These are phyloP conservation scores for Epinotia ramella DNA, from an alignment of 2,888 invertebrate genomes.

Conservation along the genomic window DNA sequence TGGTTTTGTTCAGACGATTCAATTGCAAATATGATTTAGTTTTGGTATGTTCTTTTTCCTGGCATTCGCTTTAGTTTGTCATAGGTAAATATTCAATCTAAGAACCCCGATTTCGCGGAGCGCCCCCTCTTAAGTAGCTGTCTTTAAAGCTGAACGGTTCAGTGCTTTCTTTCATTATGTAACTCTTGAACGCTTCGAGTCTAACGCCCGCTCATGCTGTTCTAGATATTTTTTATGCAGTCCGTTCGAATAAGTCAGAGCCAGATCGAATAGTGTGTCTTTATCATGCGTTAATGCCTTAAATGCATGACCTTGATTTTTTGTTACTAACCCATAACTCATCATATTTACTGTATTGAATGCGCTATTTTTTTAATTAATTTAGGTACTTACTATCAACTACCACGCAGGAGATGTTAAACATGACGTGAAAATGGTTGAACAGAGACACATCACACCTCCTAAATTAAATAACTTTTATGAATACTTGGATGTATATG, in stretches of 20 bases:
- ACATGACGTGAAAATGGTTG: too few relatives aligned
- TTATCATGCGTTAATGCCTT: neutral
- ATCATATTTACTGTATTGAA: neutral
- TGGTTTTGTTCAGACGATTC: too few relatives aligned
- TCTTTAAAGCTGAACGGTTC: conserved; percentile 52
- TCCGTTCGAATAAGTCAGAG: conserved; percentile 4
- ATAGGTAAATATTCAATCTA: too few relatives aligned
- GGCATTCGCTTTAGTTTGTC: too few relatives aligned
- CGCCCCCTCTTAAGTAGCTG: conserved; percentile 46
- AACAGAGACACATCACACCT: too few relatives aligned
- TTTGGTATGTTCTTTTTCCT: too few relatives aligned
- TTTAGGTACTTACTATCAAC: too few relatives aligned
- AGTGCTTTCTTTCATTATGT: conserved; percentile 62
- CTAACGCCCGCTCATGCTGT: conserved; percentile 52
- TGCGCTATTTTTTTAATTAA: neutral
- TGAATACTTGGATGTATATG: too few relatives aligned
- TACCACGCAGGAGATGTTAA: too few relatives aligned
- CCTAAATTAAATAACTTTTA: too few relatives aligned
- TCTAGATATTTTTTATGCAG: conserved; percentile 54
- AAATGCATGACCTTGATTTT: neutral
- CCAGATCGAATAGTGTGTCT: neutral
- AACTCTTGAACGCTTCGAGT: conserved; percentile 54
- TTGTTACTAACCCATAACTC: neutral
- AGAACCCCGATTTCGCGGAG: too few relatives aligned
- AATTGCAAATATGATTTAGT: too few relatives aligned